phyloP scores from a whole-genome alignment of 2,888 invertebrate genomes.

The Bellardia pandia region DNA sequence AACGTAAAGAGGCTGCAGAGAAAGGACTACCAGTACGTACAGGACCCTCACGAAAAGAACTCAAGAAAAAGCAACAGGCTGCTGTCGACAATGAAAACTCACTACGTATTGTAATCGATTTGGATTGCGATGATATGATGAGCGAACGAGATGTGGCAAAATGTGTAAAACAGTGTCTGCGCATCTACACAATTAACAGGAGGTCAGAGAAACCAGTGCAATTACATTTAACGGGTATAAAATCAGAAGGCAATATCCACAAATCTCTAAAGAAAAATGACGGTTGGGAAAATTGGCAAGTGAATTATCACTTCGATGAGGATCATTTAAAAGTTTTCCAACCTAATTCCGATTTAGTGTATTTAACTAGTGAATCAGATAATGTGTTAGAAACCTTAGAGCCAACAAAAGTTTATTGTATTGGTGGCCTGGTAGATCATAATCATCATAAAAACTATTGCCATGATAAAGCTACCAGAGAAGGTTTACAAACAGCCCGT shows the following conservation, averaged over 20 bases:
- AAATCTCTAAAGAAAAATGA: constrained; percentile 91
- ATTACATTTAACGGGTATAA: constrained; percentile 92
- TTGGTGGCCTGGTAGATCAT: constrained; percentile 99
- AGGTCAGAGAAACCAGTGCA: constrained; percentile 91
- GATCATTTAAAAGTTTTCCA: constrained; percentile 89
- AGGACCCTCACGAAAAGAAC: constrained; percentile 91
- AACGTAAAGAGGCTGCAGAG: constrained; percentile 88
- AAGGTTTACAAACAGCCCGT: constrained; percentile 91
- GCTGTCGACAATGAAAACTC: constrained; percentile 80
- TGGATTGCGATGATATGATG: constrained; percentile 96
- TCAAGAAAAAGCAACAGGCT: constrained; percentile 85
- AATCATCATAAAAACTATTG: constrained; percentile 98
- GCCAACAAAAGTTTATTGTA: constrained; percentile 93
- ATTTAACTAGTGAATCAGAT: constrained; percentile 97
- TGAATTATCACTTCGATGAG: constrained; percentile 88
- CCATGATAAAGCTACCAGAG: constrained; percentile 90
- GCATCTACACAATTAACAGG: constrained; percentile 96
- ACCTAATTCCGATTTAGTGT: constrained; percentile 91
- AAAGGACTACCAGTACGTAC: constrained; percentile 87
- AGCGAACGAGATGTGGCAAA: constrained; percentile 94
- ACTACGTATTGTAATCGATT: constrained; percentile 89
- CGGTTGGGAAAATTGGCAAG: constrained; percentile 97
- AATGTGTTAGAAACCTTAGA: constrained; percentile 91
- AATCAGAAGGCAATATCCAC: constrained; percentile 88
- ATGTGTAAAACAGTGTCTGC: constrained; percentile 94